Evolutionary conservation across 2,113 vertebrate species (phyloP).

Genomic region (Clinocottus analis): DNA sequence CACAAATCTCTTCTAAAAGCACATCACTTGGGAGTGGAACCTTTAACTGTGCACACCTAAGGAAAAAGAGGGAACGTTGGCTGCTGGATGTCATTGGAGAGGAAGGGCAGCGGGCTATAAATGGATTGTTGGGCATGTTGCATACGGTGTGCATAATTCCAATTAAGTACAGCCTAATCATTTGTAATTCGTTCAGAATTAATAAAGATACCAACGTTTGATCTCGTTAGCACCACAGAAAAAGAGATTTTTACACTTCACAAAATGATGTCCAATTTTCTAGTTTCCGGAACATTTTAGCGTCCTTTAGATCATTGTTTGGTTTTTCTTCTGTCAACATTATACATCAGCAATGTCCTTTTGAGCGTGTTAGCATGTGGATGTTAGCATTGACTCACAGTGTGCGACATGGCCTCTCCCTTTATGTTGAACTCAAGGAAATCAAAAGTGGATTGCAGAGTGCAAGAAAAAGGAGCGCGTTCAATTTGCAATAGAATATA

Average conservation of each 20-base stretch:
- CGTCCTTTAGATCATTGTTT: neutral
- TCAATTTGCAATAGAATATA: too few relatives aligned
- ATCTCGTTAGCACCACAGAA: neutral
- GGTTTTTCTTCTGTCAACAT: neutral
- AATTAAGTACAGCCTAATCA: conserved; percentile 3
- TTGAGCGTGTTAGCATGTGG: neutral
- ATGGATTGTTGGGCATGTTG: conserved; percentile 8
- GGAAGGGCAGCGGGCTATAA: conserved; percentile 9
- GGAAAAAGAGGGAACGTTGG: conserved; percentile 25
- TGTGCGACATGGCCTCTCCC: neutral
- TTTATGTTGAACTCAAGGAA: neutral
- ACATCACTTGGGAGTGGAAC: conserved; percentile 14
- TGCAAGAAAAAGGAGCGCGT: too few relatives aligned
- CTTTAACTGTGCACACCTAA: neutral
- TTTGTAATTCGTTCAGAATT: conserved; percentile 22
- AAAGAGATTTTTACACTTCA: neutral
- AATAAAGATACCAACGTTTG: conserved; percentile 1
- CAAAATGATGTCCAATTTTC: too few relatives aligned
- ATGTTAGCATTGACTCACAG: neutral
- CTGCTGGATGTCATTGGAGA: conserved; percentile 32
- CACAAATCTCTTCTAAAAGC: conserved; percentile 30
- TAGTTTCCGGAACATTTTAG: too few relatives aligned
- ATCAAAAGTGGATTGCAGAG: neutral
- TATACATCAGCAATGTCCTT: neutral
- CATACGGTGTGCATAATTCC: conserved; percentile 15